Percentiles rank a stretch among this genome's conserved stretches.
These are phyloP conservation scores for Elgaria multicarinata DNA, from an alignment of 2,113 vertebrate species.

Conservation along the genomic window DNA sequence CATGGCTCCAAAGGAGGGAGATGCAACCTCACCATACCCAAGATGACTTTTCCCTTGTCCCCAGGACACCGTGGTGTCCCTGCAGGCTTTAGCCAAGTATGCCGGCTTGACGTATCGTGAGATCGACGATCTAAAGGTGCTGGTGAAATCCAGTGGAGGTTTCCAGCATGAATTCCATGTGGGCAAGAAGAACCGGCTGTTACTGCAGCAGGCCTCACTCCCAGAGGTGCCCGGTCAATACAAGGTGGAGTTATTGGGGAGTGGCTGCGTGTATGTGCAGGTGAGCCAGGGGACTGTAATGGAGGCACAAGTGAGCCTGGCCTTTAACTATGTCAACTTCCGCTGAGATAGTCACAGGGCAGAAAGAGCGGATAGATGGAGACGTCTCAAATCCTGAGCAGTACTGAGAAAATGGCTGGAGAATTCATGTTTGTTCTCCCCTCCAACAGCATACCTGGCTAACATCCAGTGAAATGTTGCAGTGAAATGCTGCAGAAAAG, in stretches of 20 bases:
- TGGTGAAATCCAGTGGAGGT: slow-evolving; percentile 55
- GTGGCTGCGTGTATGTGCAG: slow-evolving; percentile 72
- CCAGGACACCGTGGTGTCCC: slow-evolving; percentile 79
- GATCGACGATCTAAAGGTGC: slow-evolving; percentile 67
- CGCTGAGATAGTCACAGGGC: not conserved
- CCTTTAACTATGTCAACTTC: not conserved
- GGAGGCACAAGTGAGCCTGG: not conserved
- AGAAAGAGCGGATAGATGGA: not conserved
- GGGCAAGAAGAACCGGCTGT: slow-evolving; percentile 79
- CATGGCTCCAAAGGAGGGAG: not conserved
- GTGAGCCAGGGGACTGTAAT: slow-evolving; percentile 36
- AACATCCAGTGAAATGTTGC: not conserved
- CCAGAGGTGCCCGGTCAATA: slow-evolving; percentile 64
- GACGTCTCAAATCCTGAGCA: not conserved
- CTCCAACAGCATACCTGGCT: not conserved
- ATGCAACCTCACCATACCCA: not conserved
- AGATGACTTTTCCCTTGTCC: not conserved
- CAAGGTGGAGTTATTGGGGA: slow-evolving; percentile 65
- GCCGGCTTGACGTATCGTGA: slow-evolving; percentile 69
- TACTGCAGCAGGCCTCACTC: slow-evolving; percentile 79
- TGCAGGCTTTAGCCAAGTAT: slow-evolving; percentile 75
- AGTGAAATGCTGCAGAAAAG: no score
- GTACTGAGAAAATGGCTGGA: not conserved
- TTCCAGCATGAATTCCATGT: slow-evolving; percentile 72
- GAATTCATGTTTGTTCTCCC: not conserved